A percentile compares a stretch with the other conserved stretches of the same genome.
Evolutionary conservation across 1,140 invertebrate genomes (phyloP).

Genomic region (Oppia nitens): DNA sequence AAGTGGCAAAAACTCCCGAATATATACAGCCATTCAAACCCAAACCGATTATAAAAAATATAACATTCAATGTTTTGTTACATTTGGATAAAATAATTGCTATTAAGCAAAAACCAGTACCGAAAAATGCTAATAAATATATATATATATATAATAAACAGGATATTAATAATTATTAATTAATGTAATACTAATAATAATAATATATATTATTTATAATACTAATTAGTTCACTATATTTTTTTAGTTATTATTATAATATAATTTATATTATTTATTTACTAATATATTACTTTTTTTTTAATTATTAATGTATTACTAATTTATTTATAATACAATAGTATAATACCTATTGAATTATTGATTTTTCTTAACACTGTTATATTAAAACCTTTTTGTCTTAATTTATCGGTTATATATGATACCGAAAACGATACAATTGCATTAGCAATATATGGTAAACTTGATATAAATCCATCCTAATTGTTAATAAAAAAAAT

Average conservation of each 20-base stretch:
- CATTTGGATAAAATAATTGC: slow-evolving; percentile 50
- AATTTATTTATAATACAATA: no score
- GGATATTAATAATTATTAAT: neutral
- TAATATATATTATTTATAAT: neutral
- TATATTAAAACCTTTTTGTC: slow-evolving; percentile 18
- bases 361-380: slow-evolving; percentile 18
- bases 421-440: slow-evolving; percentile 32
- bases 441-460: slow-evolving; percentile 39
- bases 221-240: no score
- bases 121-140: slow-evolving; percentile 28
- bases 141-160: slow-evolving; percentile 1
- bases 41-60: slow-evolving; percentile 17
- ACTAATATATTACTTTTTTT: no score
- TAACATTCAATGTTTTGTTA: slow-evolving; percentile 24
- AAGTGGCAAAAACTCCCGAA: slow-evolving; percentile 13
- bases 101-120: slow-evolving; percentile 50
- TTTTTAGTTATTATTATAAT: no score
- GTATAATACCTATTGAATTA: slow-evolving; percentile 18
- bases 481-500: slow-evolving; percentile 21
- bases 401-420: slow-evolving; percentile 32
- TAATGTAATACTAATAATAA: slow-evolving; percentile 1
- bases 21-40: slow-evolving; percentile 16
- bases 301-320: no score
- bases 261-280: no score
- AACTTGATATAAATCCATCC: slow-evolving; percentile 38